phyloP scores from a whole-genome alignment of 2,797 vertebrate species.

The Hippopotamyrus pictus region DNA sequence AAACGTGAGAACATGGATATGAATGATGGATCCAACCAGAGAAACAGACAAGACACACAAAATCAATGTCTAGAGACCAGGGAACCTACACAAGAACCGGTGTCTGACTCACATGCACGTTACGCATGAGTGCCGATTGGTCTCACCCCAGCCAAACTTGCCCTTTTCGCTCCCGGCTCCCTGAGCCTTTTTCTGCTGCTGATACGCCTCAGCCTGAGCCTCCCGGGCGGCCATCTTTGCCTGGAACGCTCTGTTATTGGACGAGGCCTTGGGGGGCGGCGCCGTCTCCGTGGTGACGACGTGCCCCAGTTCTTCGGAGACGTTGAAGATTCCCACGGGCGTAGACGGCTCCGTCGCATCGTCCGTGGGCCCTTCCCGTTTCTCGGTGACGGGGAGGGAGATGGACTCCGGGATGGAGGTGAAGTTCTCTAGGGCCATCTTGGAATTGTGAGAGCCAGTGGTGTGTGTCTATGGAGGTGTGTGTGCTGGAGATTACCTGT shows the following conservation, averaged over 20 bases:
- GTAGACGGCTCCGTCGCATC: conserved; percentile 46
- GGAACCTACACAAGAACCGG: background rate
- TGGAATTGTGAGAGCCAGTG: background rate
- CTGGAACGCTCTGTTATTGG: conserved; percentile 59
- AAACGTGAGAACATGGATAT: background rate
- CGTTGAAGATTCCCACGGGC: conserved; percentile 47
- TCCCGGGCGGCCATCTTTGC: conserved; percentile 64
- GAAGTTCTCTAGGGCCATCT: conserved; percentile 79
- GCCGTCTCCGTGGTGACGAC: conserved; percentile 61
- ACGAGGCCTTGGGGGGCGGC: conserved; percentile 29
- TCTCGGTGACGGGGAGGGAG: conserved; percentile 60
- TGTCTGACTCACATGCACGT: background rate
- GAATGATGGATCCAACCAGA: background rate
- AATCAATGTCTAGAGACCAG: background rate
- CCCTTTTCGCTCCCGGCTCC: conserved; percentile 59
- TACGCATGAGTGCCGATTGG: background rate
- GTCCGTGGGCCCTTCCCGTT: conserved; percentile 52
- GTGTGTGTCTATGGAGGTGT: conserved; percentile 7
- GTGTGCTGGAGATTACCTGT: background rate
- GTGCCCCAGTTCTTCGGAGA: conserved; percentile 61
- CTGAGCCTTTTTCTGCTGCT: conserved; percentile 52
- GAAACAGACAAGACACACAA: background rate
- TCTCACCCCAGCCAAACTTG: conserved; percentile 68
- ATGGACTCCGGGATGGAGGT: conserved; percentile 64
- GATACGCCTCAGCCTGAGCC: conserved; percentile 48